A percentile compares a stretch with the other conserved stretches of the same genome.
These are phyloP conservation scores for Ormyrus nitidulus DNA, from an alignment of 2,888 invertebrate species.

Conservation along the genomic window DNA sequence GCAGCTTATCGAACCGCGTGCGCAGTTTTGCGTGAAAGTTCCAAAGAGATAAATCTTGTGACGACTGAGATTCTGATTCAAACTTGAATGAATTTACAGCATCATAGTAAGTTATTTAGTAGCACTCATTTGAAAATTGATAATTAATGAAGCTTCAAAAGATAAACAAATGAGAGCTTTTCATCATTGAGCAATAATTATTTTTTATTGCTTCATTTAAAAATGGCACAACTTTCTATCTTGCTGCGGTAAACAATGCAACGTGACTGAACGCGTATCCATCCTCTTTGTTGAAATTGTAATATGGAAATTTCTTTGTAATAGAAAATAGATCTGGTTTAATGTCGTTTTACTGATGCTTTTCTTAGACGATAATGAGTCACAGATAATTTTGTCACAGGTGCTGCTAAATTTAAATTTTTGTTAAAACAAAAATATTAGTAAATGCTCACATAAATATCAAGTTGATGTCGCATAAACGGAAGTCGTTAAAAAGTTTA, in stretches of 20 bases:
- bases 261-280: not conserved
- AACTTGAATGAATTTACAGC: no score
- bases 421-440: not conserved
- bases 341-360: not conserved
- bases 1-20: slow-evolving; percentile 2
- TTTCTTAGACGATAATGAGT: slow-evolving; percentile 18
- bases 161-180: no score
- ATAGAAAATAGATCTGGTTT: not conserved
- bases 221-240: not conserved
- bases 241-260: not conserved
- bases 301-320: not conserved
- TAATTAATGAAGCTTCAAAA: no score
- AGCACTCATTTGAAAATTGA: no score
- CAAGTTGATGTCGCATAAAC: no score
- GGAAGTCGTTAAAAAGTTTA: not conserved
- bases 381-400: not conserved
- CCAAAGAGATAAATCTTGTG: no score
- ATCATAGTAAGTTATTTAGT: no score
- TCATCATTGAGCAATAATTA: no score
- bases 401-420: no score
- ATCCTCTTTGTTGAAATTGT: no score
- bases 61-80: no score
- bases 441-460: not conserved
- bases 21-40: not conserved
- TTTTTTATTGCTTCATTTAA: not conserved